phyloP scores from a whole-genome alignment of 2,113 vertebrate species.

The Sardina pilchardus region DNA sequence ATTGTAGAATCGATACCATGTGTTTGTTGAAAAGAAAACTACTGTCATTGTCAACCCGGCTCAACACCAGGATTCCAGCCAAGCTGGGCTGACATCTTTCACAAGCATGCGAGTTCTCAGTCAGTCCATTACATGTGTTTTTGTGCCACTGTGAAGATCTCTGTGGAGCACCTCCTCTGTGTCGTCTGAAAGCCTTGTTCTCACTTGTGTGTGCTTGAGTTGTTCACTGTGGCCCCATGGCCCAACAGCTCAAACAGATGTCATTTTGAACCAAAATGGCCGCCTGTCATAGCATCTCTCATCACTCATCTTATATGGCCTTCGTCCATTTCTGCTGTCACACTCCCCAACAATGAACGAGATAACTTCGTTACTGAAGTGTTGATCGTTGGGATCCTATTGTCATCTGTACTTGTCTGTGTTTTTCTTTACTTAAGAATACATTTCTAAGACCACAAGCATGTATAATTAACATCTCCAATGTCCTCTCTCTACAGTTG shows the following conservation, averaged over 20 bases:
- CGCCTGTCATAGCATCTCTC: conserved; percentile 53
- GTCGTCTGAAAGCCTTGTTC: conserved; percentile 74
- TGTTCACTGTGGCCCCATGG: conserved; percentile 79
- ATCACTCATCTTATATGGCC: conserved; percentile 65
- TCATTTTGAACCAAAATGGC: conserved; percentile 86
- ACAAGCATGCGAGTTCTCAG: conserved; percentile 75
- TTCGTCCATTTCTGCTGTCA: conserved; percentile 70
- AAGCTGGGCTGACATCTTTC: conserved; percentile 79
- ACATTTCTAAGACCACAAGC: conserved; percentile 1
- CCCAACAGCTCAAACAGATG: conserved; percentile 84
- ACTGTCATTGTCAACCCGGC: conserved; percentile 39
- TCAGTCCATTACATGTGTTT: conserved; percentile 70
- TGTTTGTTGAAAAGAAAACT: conserved; percentile 24
- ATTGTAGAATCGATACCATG: conserved; percentile 67
- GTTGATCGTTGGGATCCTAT: conserved; percentile 85
- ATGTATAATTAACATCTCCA: conserved; percentile 54
- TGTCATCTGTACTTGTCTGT: conserved; percentile 60
- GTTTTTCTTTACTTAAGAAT: conserved; percentile 30
- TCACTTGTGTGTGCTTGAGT: conserved; percentile 80
- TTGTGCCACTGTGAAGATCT: conserved; percentile 79
- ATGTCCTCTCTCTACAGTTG: conserved; percentile 79
- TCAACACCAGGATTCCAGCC: conserved; percentile 58
- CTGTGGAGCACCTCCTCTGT: conserved; percentile 75
- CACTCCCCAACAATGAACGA: conserved; percentile 81
- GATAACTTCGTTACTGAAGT: conserved; percentile 69